These are phyloP conservation scores for Ibidorhyncha struthersii DNA, from an alignment of 2,113 vertebrate genomes.

Conservation along the genomic window DNA sequence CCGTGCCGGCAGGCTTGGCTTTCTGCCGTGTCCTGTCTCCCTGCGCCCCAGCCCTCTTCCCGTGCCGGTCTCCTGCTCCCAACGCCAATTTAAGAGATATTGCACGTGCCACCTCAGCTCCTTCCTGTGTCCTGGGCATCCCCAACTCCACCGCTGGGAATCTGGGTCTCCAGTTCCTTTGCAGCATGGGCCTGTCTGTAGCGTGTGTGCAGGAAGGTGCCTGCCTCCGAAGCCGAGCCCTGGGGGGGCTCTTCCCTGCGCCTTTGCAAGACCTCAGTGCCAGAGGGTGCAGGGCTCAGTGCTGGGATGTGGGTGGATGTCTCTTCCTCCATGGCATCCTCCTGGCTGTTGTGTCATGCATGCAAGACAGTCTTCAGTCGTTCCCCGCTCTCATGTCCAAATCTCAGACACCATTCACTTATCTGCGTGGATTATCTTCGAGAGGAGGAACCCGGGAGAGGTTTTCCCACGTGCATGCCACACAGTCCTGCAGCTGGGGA, in stretches of 20 bases:
- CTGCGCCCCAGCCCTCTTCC: background rate
- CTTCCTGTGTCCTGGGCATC: background rate
- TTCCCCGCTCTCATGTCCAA: background rate
- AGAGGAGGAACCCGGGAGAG: background rate
- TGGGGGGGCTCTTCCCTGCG: background rate
- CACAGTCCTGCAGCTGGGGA: background rate
- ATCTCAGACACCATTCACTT: accelerated
- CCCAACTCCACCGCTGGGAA: background rate
- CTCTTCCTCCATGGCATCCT: accelerated
- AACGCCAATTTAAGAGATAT: background rate
- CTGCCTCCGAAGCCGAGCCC: accelerated
- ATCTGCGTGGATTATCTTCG: background rate
- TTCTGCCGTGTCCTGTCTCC: background rate
- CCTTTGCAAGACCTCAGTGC: background rate
- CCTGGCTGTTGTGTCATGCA: background rate
- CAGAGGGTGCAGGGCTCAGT: background rate
- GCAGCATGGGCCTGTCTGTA: background rate
- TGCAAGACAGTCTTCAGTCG: accelerated
- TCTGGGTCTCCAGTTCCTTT: background rate
- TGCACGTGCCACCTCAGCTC: background rate
- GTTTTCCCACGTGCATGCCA: background rate
- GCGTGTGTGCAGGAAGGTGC: accelerated
- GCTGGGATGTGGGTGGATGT: background rate
- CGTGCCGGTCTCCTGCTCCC: accelerated
- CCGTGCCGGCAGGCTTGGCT: accelerated